These are phyloP conservation scores for Mallotus villosus DNA, from an alignment of 2,797 vertebrate genomes.

Conservation along the genomic window DNA sequence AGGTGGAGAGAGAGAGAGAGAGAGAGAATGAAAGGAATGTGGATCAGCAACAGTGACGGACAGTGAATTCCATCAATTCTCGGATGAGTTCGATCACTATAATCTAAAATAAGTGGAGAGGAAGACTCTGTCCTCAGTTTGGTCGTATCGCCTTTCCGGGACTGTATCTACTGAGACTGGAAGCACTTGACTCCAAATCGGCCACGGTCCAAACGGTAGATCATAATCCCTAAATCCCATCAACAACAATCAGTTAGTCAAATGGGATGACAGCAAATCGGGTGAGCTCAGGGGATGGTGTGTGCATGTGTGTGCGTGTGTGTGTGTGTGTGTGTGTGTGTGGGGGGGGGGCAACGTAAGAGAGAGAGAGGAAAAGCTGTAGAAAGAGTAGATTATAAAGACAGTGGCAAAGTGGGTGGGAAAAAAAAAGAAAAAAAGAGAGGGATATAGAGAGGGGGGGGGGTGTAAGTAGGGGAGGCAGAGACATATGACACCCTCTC, in stretches of 20 bases:
- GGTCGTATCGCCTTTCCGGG: too few species aligned
- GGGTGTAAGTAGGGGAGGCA: conserved; percentile 24
- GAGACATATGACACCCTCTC: conserved; percentile 66
- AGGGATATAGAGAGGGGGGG: conserved; percentile 9
- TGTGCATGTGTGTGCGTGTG: too few species aligned
- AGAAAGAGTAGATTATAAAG: not conserved
- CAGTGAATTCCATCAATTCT: too few species aligned
- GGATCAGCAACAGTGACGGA: not conserved
- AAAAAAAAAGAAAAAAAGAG: not conserved
- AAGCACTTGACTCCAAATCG: conserved; percentile 28
- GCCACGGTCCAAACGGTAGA: conserved; percentile 51
- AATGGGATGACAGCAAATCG: conserved; percentile 5
- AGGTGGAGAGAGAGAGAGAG: conserved; percentile 32
- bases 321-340: too few species aligned
- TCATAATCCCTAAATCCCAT: conserved; percentile 55
- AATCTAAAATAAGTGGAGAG: too few species aligned
- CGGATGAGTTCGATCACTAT: too few species aligned
- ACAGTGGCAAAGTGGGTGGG: not conserved
- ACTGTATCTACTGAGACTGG: conserved; percentile 21
- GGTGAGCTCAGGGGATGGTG: not conserved
- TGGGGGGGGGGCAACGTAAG: not conserved
- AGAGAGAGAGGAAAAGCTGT: too few species aligned
- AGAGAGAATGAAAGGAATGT: not conserved
- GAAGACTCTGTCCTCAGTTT: too few species aligned
- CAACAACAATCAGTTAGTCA: conserved; percentile 16